These are phyloP conservation scores for Mohoua ochrocephala DNA, from an alignment of 2,113 vertebrate species.

Conservation along the genomic window DNA sequence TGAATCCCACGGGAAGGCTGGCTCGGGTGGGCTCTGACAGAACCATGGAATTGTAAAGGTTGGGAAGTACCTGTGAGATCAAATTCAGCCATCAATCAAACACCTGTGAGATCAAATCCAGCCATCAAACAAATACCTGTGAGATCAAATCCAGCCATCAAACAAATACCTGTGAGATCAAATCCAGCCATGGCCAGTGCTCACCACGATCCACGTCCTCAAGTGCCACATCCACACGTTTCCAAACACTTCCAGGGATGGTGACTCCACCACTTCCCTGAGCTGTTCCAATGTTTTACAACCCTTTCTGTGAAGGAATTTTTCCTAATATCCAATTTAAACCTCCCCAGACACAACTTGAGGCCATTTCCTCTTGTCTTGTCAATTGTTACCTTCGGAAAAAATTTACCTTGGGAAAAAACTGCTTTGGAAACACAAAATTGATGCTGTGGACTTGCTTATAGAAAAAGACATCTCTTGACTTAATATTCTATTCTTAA, in stretches of 20 bases:
- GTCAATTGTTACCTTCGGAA: not conserved
- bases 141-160: not conserved
- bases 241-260: not conserved
- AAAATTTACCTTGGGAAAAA: not conserved
- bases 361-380: not conserved
- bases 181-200: not conserved
- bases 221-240: not conserved
- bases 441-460: not conserved
- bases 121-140: no score
- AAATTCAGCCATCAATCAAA: no score
- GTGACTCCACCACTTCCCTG: not conserved
- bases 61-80: not conserved
- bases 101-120: no score
- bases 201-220: not conserved
- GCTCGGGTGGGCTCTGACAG: not conserved
- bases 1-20: accelerated
- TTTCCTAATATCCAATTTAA: not conserved
- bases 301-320: not conserved
- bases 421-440: not conserved
- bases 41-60: not conserved
- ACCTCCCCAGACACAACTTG: no score
- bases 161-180: no score
- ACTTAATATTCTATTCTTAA: conserved; percentile 24
- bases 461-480: not conserved
- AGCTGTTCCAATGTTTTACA: not conserved